Percentiles rank a stretch among this genome's conserved stretches.
Evolutionary conservation across 2,797 vertebrate species (phyloP).

Genomic region (Myripristis jacobus): DNA sequence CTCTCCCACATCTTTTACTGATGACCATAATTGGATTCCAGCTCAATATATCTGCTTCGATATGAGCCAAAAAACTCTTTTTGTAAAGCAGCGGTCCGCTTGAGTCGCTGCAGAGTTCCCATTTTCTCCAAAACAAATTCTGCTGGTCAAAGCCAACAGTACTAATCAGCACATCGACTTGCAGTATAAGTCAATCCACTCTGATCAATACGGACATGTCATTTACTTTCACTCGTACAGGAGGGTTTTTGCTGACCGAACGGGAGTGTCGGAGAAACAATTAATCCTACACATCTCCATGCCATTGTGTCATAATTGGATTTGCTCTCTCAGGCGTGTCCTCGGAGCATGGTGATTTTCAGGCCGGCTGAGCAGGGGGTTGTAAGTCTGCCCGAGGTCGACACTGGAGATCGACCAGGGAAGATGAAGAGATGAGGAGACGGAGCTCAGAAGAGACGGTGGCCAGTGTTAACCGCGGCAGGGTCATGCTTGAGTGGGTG

Average conservation of each 20-base stretch:
- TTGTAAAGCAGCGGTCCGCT: no score
- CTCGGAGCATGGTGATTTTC: constrained; percentile 58
- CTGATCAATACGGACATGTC: constrained; percentile 19
- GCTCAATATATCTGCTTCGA: no score
- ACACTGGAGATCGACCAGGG: constrained; percentile 48
- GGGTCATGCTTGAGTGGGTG: constrained; percentile 11
- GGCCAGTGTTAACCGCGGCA: constrained; percentile 11
- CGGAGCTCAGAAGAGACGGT: no score
- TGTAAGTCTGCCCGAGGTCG: constrained; percentile 54
- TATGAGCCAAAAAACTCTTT: no score
- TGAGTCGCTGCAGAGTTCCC: no score
- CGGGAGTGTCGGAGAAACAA: constrained; percentile 38
- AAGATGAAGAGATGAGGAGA: constrained; percentile 31
- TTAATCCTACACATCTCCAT: constrained; percentile 17
- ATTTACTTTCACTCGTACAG: constrained; percentile 16
- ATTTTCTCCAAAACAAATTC: no score
- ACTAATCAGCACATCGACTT: not conserved
- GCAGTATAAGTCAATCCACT: constrained; percentile 3
- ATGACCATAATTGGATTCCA: no score
- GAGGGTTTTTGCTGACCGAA: constrained; percentile 33
- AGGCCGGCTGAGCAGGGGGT: constrained; percentile 49
- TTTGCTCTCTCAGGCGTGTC: constrained; percentile 29
- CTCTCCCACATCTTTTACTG: no score
- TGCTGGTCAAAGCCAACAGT: not conserved
- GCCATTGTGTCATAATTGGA: constrained; percentile 48